Evolutionary conservation across 2,113 vertebrate genomes (phyloP).

Genomic region (Ptychochromis oligacanthus): DNA sequence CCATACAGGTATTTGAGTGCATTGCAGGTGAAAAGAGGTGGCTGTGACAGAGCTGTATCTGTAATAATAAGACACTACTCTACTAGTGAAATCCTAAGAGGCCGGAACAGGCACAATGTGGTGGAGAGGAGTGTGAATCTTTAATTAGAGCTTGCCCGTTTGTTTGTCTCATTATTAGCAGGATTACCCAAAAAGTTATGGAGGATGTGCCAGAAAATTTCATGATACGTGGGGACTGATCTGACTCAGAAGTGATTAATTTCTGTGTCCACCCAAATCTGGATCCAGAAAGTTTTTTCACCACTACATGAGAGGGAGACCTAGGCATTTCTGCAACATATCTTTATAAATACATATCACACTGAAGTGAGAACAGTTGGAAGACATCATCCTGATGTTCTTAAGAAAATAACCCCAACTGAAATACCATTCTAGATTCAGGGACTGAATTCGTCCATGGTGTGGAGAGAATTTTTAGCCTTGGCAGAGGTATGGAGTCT

Average conservation of each 20-base stretch:
- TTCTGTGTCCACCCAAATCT: background rate
- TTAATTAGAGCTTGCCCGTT: rapidly evolving
- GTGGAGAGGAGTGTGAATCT: background rate
- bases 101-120: background rate
- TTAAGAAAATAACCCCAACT: rapidly evolving
- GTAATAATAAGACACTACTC: background rate
- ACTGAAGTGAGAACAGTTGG: background rate
- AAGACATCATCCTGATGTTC: no score
- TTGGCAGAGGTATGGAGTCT: no score
- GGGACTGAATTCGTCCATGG: background rate
- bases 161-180: background rate
- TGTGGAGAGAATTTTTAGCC: no score
- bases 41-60: constrained; percentile 1
- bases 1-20: background rate
- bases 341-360: rapidly evolving
- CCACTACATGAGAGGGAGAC: no score
- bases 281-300: background rate
- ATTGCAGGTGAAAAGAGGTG: background rate
- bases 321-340: background rate
- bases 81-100: no score
- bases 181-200: background rate
- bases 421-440: background rate
- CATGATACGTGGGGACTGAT: background rate
- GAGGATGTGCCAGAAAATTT: background rate
- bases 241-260: rapidly evolving